Evolutionary conservation across 2,113 vertebrate species (phyloP), one percentile per base, ranked within the genome.

Genomic region (Plecturocebus donacophilus): DNA sequence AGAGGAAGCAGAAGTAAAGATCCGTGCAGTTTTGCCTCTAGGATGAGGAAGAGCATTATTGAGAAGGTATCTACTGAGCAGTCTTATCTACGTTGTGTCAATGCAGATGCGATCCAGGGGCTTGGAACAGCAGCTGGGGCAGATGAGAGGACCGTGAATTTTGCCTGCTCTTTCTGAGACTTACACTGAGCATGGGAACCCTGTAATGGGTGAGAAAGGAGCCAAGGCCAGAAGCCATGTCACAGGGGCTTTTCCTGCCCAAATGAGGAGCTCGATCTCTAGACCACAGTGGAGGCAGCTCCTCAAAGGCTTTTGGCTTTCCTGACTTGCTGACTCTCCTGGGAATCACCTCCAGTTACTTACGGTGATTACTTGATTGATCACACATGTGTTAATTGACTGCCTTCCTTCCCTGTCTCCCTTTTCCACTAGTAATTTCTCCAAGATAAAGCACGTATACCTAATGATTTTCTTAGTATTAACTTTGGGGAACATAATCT

Each of bases 221-320:
- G 38, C 7, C 11, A 11, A 27, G 13, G 23, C 14, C 2, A 4
- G 20, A 68, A 82, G 77, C 25, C 27, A 68, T 8, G 1, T 3
- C 58, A 0, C 0, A 25, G 38, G 0, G 8, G 7, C 32, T 56
- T 19, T 38, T 12, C 0, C 0, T 0, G 3, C 58, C 11, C 9
- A 2, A 35, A 5, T 10, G 25, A 68, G 4, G 61, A 5, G 6
- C 1, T 6, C 25, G 23, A 0, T 35, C 83, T 77, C 19, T 19
- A 27, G 2, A 10, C 0, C 32, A 16, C 6, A 2, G 42, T 0
- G 20, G 16, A 38, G 45, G 12, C 49, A 83, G 68, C 21, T 3
- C 5, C 4, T 20, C 56, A 54, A 76, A 45, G 52, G 13, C 11
- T 30, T 32, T 70, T 7, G 23, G 17, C 23, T 71, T 38, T 10